Conservation (phyloP, 2,888 invertebrate genomes). For the Amiota mariae region DNA sequence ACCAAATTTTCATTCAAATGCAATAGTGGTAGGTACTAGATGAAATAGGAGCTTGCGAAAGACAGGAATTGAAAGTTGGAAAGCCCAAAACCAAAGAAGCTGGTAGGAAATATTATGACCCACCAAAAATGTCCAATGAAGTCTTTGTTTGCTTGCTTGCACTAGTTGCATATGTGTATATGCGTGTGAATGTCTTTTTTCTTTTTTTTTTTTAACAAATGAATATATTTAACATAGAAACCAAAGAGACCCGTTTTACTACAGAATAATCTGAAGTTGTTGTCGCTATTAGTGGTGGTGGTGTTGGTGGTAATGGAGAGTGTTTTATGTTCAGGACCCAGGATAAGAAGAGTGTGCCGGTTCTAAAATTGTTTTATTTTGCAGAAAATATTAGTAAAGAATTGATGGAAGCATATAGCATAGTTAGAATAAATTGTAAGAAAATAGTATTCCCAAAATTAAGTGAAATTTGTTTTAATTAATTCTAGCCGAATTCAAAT, state of each 20-base stretch:
- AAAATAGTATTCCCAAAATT: neutral
- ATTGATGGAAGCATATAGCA: too few relatives aligned
- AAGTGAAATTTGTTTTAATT: too few relatives aligned
- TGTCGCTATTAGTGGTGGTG: constrained; percentile 2
- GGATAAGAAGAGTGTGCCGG: neutral
- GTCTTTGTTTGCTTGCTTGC: too few relatives aligned
- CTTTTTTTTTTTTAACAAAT: neutral
- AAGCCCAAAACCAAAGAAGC: neutral
- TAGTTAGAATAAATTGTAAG: neutral
- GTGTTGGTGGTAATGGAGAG: neutral
- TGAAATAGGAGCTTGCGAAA: constrained; percentile 1
- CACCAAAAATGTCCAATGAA: too few relatives aligned
- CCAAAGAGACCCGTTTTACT: neutral
- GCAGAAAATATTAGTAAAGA: constrained; percentile 11
- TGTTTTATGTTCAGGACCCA: constrained; percentile 10
- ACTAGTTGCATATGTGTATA: neutral
- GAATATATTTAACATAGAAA: neutral
- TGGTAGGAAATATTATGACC: neutral
- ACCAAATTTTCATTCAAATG: neutral
- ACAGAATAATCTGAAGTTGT: neutral
- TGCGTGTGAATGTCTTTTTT: neutral
- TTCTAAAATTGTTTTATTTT: constrained; percentile 10
- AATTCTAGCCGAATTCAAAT: too few relatives aligned
- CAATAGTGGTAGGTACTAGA: neutral
- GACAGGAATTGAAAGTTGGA: constrained; percentile 3